Percentiles rank a stretch among this genome's conserved stretches.
Evolutionary conservation across 2,113 vertebrate genomes (phyloP).

Genomic region (Xerus inauris): DNA sequence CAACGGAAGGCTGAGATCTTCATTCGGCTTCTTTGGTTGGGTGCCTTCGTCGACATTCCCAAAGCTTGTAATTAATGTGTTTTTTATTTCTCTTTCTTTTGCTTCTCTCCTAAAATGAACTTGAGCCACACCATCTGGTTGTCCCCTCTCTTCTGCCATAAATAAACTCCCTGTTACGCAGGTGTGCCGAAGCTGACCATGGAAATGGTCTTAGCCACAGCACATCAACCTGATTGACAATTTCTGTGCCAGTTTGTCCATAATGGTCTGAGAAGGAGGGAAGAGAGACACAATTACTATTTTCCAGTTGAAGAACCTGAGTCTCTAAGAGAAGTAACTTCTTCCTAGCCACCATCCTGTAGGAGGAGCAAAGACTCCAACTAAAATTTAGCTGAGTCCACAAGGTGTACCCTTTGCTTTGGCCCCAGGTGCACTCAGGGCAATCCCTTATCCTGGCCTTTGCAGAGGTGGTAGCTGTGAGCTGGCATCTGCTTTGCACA

Average conservation of each 20-base stretch:
- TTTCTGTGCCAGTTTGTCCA: background rate
- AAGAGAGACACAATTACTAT: background rate
- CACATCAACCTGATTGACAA: no score
- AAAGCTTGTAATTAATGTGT: background rate
- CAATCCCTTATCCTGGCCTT: background rate
- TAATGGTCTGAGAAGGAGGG: background rate
- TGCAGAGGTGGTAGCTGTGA: background rate
- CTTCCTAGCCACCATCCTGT: background rate
- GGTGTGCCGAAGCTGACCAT: fast-evolving
- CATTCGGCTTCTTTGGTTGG: background rate
- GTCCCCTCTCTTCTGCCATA: background rate
- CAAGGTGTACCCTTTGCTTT: background rate
- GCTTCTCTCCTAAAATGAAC: background rate
- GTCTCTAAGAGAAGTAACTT: background rate
- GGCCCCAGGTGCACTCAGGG: fast-evolving
- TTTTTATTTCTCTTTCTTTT: no score
- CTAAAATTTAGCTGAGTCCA: background rate
- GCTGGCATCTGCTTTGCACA: background rate
- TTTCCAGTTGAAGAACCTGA: background rate
- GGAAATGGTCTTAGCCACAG: background rate
- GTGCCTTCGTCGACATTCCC: background rate
- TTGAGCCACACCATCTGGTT: background rate
- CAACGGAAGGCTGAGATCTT: background rate
- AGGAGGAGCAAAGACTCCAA: background rate
- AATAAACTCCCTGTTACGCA: background rate